Conservation (phyloP, 2,888 invertebrate species). For the Ypsolopha scabrella region DNA sequence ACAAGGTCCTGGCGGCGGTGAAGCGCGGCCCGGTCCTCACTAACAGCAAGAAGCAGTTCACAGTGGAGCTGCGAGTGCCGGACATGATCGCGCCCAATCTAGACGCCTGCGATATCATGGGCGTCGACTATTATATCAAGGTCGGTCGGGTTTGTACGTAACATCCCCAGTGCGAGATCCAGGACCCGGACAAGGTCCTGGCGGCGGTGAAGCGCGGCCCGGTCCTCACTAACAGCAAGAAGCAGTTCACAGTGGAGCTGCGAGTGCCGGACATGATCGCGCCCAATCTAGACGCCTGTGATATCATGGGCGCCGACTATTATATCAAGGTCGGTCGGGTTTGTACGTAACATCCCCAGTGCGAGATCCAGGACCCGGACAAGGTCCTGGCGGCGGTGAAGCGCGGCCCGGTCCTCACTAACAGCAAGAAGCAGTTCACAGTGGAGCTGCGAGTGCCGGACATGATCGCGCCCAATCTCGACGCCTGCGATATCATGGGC, state of each 20-base stretch:
- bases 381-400: slow-evolving; percentile 9
- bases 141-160: slow-evolving; percentile 20
- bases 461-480: slow-evolving; percentile 30
- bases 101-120: slow-evolving; percentile 35
- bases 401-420: slow-evolving; percentile 27
- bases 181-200: too few species aligned
- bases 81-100: slow-evolving; percentile 32
- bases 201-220: slow-evolving; percentile 21
- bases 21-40: slow-evolving; percentile 29
- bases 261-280: slow-evolving; percentile 31
- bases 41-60: slow-evolving; percentile 18
- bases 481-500: slow-evolving; percentile 37
- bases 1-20: background rate
- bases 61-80: slow-evolving; percentile 27
- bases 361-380: too few species aligned
- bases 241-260: slow-evolving; percentile 22
- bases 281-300: slow-evolving; percentile 32
- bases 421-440: slow-evolving; percentile 17
- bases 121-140: slow-evolving; percentile 38
- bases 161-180: too few species aligned
- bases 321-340: slow-evolving; percentile 33
- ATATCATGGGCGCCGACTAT: slow-evolving; percentile 38
- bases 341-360: background rate
- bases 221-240: slow-evolving; percentile 21
- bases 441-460: slow-evolving; percentile 30